phyloP scores from a whole-genome alignment of 2,113 vertebrate genomes.

The Elephantulus edwardii region DNA sequence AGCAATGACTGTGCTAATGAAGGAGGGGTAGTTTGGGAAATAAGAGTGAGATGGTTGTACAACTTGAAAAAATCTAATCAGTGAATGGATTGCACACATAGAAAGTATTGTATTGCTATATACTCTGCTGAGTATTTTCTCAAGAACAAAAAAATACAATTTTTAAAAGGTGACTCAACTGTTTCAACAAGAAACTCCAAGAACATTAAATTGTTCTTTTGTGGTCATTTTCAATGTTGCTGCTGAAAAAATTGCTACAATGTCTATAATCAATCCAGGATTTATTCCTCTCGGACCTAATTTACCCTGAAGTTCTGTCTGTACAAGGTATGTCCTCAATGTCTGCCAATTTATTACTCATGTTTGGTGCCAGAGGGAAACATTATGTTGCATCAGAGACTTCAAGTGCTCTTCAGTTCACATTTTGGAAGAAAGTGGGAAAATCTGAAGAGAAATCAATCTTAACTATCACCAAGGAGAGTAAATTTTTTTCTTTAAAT shows the following conservation, averaged over 20 bases:
- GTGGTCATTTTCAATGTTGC: neutral
- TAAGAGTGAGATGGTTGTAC: neutral
- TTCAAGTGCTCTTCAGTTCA: conserved; percentile 1
- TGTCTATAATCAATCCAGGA: neutral
- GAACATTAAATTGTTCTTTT: neutral
- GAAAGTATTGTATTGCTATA: neutral
- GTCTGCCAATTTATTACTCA: neutral
- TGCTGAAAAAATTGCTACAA: neutral
- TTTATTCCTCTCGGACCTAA: conserved; percentile 5
- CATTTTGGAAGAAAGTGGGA: conserved; percentile 3
- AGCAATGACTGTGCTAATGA: neutral
- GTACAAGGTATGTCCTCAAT: neutral
- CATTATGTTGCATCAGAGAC: neutral
- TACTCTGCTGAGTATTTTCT: neutral
- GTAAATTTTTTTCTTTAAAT: neutral
- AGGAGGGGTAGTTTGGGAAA: neutral
- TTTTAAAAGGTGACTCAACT: neutral
- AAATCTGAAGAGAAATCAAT: neutral
- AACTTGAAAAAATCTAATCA: neutral
- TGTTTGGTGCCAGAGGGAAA: neutral
- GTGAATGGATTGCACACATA: neutral
- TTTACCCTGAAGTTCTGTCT: neutral
- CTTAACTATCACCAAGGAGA: conserved; percentile 25
- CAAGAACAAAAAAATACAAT: neutral
- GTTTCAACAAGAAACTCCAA: conserved; percentile 10